A percentile compares a stretch with the other conserved stretches of the same genome.
phyloP scores from a whole-genome alignment of 2,113 vertebrate species.

The Daboia siamensis region DNA sequence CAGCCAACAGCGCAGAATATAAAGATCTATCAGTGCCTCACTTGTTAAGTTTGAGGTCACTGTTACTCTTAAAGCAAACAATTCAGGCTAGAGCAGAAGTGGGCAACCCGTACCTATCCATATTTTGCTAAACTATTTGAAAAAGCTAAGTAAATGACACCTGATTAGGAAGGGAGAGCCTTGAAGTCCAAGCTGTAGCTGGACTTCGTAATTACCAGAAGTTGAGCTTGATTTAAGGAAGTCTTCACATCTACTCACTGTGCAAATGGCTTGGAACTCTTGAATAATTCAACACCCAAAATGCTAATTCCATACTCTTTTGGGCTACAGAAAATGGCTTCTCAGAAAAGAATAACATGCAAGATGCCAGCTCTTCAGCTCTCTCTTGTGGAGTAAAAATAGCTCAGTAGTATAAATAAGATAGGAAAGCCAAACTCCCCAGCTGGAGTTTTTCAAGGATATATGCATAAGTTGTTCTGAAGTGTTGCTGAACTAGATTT shows the following conservation, averaged over 20 bases:
- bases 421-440: not conserved
- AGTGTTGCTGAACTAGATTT: not conserved
- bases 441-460: not conserved
- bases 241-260: not conserved
- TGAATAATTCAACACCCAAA: not conserved
- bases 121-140: not conserved
- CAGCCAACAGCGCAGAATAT: not conserved
- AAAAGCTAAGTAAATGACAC: not conserved
- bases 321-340: not conserved
- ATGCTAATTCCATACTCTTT: not conserved
- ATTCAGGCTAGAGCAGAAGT: not conserved
- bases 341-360: not conserved
- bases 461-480: not conserved
- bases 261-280: not conserved
- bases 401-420: not conserved
- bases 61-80: not conserved
- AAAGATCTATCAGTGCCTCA: not conserved
- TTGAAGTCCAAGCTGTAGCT: not conserved
- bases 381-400: conserved; percentile 5
- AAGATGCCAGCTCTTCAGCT: not conserved
- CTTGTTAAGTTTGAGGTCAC: not conserved
- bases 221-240: not conserved
- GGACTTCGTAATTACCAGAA: not conserved
- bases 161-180: not conserved
- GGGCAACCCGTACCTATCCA: not conserved